Percentiles rank a stretch among this genome's conserved stretches.
Evolutionary conservation across 2,888 invertebrate genomes (phyloP).

Genomic region (Luperina testacea): DNA sequence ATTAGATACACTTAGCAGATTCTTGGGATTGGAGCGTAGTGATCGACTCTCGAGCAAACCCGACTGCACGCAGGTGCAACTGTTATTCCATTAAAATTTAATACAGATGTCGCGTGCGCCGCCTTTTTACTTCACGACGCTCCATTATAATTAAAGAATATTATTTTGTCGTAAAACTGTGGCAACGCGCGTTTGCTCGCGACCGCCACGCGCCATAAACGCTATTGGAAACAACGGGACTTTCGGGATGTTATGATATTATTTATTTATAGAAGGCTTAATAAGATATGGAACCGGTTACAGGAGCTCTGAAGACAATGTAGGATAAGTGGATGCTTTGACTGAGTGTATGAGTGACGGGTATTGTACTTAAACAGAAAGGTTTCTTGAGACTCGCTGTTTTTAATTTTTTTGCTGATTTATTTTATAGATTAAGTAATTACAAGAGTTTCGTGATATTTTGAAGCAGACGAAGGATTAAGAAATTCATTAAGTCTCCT

Average conservation of each 20-base stretch:
- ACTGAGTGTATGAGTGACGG: slow-evolving; percentile 45
- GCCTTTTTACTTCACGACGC: slow-evolving; percentile 85
- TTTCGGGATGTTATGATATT: slow-evolving; percentile 76
- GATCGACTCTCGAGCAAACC: slow-evolving; percentile 78
- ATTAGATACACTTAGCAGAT: slow-evolving; percentile 83
- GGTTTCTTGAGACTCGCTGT: slow-evolving; percentile 25
- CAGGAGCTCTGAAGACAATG: slow-evolving; percentile 57
- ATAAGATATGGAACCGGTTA: slow-evolving; percentile 54
- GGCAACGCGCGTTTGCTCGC: slow-evolving; percentile 73
- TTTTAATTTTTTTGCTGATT: slow-evolving; percentile 47
- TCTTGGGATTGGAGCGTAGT: slow-evolving; percentile 75
- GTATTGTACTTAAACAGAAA: slow-evolving; percentile 34
- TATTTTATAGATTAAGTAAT: slow-evolving; percentile 58
- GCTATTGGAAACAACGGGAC: slow-evolving; percentile 79
- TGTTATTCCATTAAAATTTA: slow-evolving; percentile 88
- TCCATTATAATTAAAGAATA: slow-evolving; percentile 89
- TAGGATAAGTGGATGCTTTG: slow-evolving; percentile 50
- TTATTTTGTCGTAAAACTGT: slow-evolving; percentile 88
- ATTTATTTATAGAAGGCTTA: slow-evolving; percentile 61
- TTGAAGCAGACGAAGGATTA: slow-evolving; percentile 42
- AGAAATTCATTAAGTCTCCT: slow-evolving; percentile 31
- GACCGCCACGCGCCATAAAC: slow-evolving; percentile 81
- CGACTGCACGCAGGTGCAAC: slow-evolving; percentile 85
- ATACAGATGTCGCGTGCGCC: slow-evolving; percentile 89
- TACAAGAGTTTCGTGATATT: slow-evolving; percentile 44